A percentile compares a stretch with the other conserved stretches of the same genome.
Evolutionary conservation across 2,113 vertebrate genomes (phyloP).

Genomic region (Calidris pugnax): DNA sequence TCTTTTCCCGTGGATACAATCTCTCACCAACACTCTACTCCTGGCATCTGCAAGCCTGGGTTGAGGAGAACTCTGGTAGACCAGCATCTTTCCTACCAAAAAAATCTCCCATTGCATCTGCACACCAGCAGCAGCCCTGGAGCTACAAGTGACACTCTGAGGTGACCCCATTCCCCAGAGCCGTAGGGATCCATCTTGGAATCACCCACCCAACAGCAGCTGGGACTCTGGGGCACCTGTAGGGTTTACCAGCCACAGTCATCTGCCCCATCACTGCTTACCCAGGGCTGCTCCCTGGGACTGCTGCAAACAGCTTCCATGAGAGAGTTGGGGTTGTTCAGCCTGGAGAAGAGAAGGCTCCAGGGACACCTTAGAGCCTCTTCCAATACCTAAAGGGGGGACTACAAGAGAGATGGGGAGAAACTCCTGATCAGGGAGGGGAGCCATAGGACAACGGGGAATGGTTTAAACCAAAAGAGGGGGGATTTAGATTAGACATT

Average conservation of each 20-base stretch:
- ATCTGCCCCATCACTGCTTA: background rate
- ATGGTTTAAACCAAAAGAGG: too few relatives aligned
- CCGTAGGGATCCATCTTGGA: rapidly evolving
- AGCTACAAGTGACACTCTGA: background rate
- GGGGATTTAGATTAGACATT: too few relatives aligned
- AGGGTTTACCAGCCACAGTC: background rate
- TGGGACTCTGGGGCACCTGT: rapidly evolving
- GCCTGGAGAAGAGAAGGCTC: too few relatives aligned
- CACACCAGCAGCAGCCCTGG: background rate
- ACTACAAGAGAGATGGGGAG: too few relatives aligned
- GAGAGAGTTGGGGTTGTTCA: background rate
- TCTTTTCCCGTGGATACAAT: background rate
- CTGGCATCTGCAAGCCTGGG: background rate
- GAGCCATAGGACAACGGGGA: too few relatives aligned
- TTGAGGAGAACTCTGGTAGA: background rate
- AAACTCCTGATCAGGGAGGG: too few relatives aligned
- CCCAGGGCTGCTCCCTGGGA: background rate
- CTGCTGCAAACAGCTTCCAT: background rate
- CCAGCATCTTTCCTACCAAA: background rate
- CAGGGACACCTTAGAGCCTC: too few relatives aligned
- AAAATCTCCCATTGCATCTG: background rate
- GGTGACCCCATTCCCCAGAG: background rate
- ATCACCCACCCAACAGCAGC: background rate
- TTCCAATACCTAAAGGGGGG: too few relatives aligned
- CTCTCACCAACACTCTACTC: rapidly evolving